A percentile compares a stretch with the other conserved stretches of the same genome.
phyloP scores from a whole-genome alignment of 30 jellyfish, hydroid and myxozoan genomes.

The Pelagia noctiluca region DNA sequence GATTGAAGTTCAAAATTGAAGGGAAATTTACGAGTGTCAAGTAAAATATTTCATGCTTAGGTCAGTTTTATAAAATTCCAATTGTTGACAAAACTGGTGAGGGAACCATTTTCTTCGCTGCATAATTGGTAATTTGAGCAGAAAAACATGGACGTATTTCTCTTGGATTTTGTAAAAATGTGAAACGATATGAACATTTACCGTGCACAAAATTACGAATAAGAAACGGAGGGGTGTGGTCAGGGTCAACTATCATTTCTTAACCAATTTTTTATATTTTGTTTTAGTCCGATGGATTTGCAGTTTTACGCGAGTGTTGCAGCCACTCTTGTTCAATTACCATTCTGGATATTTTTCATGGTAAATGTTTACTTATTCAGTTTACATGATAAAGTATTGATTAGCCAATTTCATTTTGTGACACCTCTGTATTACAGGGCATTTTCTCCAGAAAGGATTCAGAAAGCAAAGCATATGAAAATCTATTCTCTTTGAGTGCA shows the following conservation, averaged over 20 bases:
- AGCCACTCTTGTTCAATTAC: conserved; percentile 94
- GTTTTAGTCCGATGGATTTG: conserved; percentile 91
- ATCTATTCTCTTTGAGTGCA: too few relatives aligned
- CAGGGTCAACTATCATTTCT: not conserved
- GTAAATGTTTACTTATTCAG: too few relatives aligned
- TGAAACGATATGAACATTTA: not conserved
- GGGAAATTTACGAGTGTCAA: too few relatives aligned
- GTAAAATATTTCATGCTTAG: too few relatives aligned
- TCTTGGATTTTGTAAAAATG: not conserved
- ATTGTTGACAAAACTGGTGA: too few relatives aligned
- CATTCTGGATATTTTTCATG: conserved; percentile 96
- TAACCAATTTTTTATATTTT: not conserved
- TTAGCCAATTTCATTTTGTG: too few relatives aligned
- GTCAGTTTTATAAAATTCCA: too few relatives aligned
- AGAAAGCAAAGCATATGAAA: too few relatives aligned
- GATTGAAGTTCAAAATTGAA: too few relatives aligned
- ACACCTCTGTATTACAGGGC: too few relatives aligned
- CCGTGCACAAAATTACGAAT: not conserved
- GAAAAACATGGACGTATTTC: not conserved
- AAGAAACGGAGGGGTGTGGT: not conserved
- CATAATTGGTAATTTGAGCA: not conserved
- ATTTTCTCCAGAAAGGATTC: too few relatives aligned
- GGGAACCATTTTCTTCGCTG: not conserved
- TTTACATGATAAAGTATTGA: too few relatives aligned
- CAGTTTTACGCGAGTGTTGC: conserved; percentile 98